Evolutionary conservation across 2,888 invertebrate genomes (phyloP).

Genomic region (Eucera pruinosa): DNA sequence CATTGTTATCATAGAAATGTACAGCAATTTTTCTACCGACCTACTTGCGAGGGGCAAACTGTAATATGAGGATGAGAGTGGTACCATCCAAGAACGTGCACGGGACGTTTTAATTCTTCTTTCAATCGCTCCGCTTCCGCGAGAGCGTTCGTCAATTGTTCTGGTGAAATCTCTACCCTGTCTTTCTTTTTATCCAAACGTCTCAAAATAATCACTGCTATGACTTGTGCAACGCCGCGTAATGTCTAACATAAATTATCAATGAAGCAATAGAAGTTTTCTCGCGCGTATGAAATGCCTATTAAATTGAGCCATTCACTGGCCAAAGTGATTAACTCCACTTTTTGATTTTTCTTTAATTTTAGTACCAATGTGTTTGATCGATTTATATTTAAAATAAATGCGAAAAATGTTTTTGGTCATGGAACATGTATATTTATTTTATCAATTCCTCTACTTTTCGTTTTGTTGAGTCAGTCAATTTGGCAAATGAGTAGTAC

Average conservation of each 20-base stretch:
- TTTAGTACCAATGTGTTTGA: too few species aligned
- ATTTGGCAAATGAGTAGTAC: too few species aligned
- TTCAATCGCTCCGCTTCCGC: conserved; percentile 88
- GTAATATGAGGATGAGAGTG: conserved; percentile 96
- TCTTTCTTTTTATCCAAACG: conserved; percentile 93
- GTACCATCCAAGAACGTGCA: conserved; percentile 94
- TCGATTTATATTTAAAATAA: too few species aligned
- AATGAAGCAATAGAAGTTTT: background rate
- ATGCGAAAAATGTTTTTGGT: too few species aligned
- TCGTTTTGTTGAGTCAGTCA: too few species aligned
- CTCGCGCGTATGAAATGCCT: background rate
- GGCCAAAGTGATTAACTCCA: too few species aligned
- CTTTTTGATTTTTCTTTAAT: too few species aligned
- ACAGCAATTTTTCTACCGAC: conserved; percentile 85
- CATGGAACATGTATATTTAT: too few species aligned
- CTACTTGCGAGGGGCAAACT: conserved; percentile 94
- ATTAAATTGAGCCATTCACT: too few species aligned
- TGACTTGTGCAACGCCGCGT: conserved; percentile 88
- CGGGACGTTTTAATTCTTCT: conserved; percentile 87
- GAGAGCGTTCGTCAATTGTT: conserved; percentile 91
- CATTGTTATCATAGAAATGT: too few species aligned
- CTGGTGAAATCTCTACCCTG: conserved; percentile 93
- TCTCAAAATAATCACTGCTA: conserved; percentile 90
- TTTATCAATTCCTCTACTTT: too few species aligned
- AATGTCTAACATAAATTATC: conserved; percentile 85